Evolutionary conservation across 2,113 vertebrate species (phyloP).

Genomic region (Sinosuthora webbiana): DNA sequence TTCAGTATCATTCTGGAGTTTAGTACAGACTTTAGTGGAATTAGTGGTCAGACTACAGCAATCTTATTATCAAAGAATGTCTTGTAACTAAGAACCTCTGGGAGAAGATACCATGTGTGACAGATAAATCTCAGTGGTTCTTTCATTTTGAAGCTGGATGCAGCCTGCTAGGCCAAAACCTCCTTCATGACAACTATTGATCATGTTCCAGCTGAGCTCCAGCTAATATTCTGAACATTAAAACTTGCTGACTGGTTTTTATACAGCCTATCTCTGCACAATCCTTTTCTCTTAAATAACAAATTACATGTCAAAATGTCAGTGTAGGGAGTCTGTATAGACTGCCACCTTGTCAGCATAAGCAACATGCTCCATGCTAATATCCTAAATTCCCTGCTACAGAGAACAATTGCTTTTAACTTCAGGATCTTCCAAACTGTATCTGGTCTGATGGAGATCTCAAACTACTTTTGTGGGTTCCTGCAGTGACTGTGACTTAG

Average conservation of each 20-base stretch:
- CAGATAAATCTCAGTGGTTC: neutral
- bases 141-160: neutral
- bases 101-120: accelerated
- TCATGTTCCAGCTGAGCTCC: neutral
- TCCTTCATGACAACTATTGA: neutral
- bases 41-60: neutral
- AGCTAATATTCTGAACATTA: neutral
- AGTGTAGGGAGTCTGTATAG: neutral
- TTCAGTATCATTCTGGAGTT: neutral
- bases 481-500: neutral
- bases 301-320: neutral
- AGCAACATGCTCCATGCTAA: neutral
- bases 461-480: neutral
- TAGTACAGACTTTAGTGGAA: neutral
- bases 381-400: neutral
- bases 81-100: neutral
- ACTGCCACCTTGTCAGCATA: neutral
- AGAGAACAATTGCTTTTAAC: neutral
- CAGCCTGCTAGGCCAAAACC: neutral
- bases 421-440: neutral
- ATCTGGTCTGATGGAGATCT: neutral
- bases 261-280: neutral
- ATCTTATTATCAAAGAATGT: neutral
- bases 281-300: neutral
- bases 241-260: neutral